phyloP scores from a whole-genome alignment of 2,113 vertebrate genomes.

The Colius striatus region DNA sequence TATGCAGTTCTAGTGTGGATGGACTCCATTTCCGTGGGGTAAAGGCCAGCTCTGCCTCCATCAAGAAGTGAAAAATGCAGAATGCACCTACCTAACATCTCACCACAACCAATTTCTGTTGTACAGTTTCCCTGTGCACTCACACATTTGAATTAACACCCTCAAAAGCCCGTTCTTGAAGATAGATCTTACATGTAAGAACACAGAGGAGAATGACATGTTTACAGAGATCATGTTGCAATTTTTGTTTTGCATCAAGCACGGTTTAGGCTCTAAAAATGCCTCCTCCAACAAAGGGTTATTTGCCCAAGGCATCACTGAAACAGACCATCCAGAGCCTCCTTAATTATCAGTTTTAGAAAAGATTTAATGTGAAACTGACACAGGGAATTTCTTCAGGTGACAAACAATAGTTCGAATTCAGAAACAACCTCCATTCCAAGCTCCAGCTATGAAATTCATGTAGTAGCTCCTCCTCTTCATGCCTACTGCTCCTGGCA shows the following conservation, averaged over 20 bases:
- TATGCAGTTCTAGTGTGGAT: neutral
- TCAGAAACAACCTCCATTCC: neutral
- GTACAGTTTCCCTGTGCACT: neutral
- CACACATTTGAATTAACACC: neutral
- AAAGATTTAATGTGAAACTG: neutral
- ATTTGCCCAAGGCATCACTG: neutral
- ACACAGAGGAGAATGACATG: neutral
- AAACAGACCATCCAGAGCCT: neutral
- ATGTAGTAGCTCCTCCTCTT: neutral
- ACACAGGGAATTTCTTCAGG: neutral
- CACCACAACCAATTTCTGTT: rapidly evolving
- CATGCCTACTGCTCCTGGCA: neutral
- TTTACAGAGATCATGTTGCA: neutral
- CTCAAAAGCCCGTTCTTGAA: neutral
- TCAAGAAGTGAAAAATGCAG: neutral
- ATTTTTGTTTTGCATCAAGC: neutral
- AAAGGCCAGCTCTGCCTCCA: neutral
- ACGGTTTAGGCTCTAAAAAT: neutral
- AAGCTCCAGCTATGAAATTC: neutral
- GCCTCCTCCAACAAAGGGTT: rapidly evolving
- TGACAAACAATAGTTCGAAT: neutral
- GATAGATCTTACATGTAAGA: neutral
- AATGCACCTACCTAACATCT: neutral
- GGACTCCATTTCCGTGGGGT: neutral
- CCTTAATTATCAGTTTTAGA: neutral